A percentile compares a stretch with the other conserved stretches of the same genome.
These are phyloP conservation scores for Drosophila mettleri DNA, from an alignment of 2,888 invertebrate species.

Conservation along the genomic window DNA sequence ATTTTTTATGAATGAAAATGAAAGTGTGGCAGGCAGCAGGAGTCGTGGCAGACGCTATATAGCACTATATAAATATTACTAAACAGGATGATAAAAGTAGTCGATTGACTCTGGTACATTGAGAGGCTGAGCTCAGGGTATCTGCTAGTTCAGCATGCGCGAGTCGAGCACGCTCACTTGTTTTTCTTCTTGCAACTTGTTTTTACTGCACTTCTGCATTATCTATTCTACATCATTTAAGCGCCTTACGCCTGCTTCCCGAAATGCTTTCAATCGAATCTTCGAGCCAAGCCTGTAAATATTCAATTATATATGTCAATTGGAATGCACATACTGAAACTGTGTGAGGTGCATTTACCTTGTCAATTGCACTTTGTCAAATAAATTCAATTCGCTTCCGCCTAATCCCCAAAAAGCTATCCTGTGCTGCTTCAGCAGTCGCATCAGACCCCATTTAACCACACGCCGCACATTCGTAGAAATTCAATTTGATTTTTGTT, in stretches of 20 bases:
- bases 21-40: too few relatives aligned
- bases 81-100: too few relatives aligned
- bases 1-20: neutral
- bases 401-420: neutral
- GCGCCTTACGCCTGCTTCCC: slow-evolving; percentile 29
- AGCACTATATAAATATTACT: too few relatives aligned
- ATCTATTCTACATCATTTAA: slow-evolving; percentile 24
- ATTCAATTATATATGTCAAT: slow-evolving; percentile 52
- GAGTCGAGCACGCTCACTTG: neutral
- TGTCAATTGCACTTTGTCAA: slow-evolving; percentile 8
- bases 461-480: slow-evolving; percentile 41
- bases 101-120: too few relatives aligned
- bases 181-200: neutral
- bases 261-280: slow-evolving; percentile 33
- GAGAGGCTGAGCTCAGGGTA: neutral
- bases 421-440: neutral
- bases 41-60: too few relatives aligned
- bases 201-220: slow-evolving; percentile 10
- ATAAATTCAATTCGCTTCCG: slow-evolving; percentile 8
- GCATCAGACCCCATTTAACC: slow-evolving; percentile 21
- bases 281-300: slow-evolving; percentile 39
- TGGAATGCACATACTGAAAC: neutral
- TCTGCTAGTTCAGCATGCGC: neutral
- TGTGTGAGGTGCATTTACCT: neutral
- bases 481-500: slow-evolving; percentile 27